A percentile compares a stretch with the other conserved stretches of the same genome.
Conservation (phyloP, 2,888 invertebrate species). For the Euclidia mi region DNA sequence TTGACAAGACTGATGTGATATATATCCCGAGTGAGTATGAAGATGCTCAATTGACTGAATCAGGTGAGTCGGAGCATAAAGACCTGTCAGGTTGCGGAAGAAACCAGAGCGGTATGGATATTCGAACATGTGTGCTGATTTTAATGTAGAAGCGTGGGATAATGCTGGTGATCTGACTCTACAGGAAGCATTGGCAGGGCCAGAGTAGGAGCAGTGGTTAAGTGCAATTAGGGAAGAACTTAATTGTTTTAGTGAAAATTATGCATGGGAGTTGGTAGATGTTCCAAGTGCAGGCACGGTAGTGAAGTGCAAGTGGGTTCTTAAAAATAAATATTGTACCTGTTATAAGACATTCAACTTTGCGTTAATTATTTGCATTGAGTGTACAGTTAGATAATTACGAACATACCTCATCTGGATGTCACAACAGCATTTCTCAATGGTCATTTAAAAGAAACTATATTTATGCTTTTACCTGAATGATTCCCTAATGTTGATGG, state of each 20-base stretch:
- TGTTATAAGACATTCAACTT: constrained; percentile 33
- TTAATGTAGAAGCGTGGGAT: too few species aligned
- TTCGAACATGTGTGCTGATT: too few species aligned
- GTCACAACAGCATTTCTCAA: constrained; percentile 34
- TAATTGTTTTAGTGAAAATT: too few species aligned
- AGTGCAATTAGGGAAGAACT: too few species aligned
- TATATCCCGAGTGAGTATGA: neutral
- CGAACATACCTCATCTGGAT: constrained; percentile 31
- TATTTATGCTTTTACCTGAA: constrained; percentile 32
- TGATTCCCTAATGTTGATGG: constrained; percentile 10
- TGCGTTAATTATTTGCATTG: constrained; percentile 35
- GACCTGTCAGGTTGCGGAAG: too few species aligned
- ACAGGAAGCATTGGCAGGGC: too few species aligned
- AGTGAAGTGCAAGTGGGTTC: constrained; percentile 22
- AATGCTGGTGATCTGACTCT: too few species aligned
- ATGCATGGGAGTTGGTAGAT: constrained; percentile 5
- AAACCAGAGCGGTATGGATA: too few species aligned
- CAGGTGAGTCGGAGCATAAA: too few species aligned
- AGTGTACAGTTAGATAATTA: constrained; percentile 17
- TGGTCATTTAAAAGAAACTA: constrained; percentile 24
- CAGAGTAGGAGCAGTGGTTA: too few species aligned
- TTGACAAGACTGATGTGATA: too few species aligned
- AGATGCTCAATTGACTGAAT: too few species aligned
- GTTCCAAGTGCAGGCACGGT: neutral
- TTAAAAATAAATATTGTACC: constrained; percentile 31